Evolutionary conservation across 2,888 invertebrate genomes (phyloP).

Genomic region (Ectropis crepuscularia): DNA sequence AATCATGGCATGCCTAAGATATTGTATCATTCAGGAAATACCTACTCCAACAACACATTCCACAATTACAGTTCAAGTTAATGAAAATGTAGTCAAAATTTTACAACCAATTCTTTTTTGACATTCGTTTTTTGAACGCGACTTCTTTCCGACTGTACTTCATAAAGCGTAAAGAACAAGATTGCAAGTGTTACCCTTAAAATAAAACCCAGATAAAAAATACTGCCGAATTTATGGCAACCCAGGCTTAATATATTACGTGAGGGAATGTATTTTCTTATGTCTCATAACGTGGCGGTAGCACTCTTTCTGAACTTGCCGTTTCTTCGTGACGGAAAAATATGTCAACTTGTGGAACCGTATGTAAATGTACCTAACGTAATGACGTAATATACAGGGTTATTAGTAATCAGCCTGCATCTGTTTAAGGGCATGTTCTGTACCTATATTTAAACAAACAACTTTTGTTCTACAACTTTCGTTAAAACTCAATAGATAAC

Average conservation of each 20-base stretch:
- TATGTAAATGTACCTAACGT: too few relatives aligned
- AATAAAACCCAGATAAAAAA: constrained; percentile 38
- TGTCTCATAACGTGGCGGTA: constrained; percentile 21
- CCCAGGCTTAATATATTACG: constrained; percentile 38
- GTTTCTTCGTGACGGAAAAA: background rate
- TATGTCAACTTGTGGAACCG: background rate
- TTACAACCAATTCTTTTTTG: background rate
- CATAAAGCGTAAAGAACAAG: constrained; percentile 25
- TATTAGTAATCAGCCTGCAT: too few relatives aligned
- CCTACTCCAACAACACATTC: background rate
- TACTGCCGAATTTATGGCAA: constrained; percentile 34
- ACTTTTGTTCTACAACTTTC: too few relatives aligned
- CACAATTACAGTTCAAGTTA: background rate
- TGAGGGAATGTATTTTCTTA: constrained; percentile 26
- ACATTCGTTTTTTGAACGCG: constrained; percentile 1
- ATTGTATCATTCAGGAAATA: too few relatives aligned
- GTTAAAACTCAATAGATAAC: too few relatives aligned
- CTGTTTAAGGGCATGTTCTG: too few relatives aligned
- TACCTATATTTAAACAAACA: too few relatives aligned
- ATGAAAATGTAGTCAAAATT: background rate
- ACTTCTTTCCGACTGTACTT: constrained; percentile 1
- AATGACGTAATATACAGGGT: too few relatives aligned
- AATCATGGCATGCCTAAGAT: too few relatives aligned
- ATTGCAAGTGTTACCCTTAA: constrained; percentile 30
- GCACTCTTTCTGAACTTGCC: constrained; percentile 20